Conservation (phyloP, 2,113 vertebrate species). For the Phaethornis superciliosus region DNA sequence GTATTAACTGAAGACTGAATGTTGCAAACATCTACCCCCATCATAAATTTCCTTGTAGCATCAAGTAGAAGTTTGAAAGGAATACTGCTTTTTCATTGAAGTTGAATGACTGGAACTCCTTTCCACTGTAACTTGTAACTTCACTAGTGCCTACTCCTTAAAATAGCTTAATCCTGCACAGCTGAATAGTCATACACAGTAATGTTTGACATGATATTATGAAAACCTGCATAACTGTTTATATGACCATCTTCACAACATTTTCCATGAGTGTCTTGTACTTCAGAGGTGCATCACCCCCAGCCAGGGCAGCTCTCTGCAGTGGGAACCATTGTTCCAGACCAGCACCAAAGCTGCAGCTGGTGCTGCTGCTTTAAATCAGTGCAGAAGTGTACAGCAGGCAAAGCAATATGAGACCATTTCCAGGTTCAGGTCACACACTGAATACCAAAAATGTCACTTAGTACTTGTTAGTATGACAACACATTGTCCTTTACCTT, state of each 20-base stretch:
- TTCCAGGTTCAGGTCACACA: not conserved
- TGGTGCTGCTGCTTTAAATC: not conserved
- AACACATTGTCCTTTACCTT: not conserved
- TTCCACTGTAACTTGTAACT: not conserved
- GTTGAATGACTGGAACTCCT: not conserved
- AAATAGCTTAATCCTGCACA: not conserved
- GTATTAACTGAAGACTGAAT: not conserved
- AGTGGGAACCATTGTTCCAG: accelerated
- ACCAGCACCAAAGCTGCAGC: not conserved
- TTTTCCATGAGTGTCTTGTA: not conserved
- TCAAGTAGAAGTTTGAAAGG: not conserved
- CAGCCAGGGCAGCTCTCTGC: not conserved
- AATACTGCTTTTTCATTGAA: not conserved
- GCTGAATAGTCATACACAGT: not conserved
- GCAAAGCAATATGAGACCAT: accelerated
- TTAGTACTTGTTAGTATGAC: not conserved
- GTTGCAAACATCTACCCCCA: not conserved
- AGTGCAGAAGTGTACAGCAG: accelerated
- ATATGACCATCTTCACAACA: not conserved
- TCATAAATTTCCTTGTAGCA: not conserved
- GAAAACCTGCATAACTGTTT: not conserved
- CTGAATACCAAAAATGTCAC: not conserved
- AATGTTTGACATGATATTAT: not conserved
- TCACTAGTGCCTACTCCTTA: not conserved
- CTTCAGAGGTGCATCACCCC: not conserved